Evolutionary conservation across 2,888 invertebrate genomes (phyloP).

Genomic region (Cenopis cana): DNA sequence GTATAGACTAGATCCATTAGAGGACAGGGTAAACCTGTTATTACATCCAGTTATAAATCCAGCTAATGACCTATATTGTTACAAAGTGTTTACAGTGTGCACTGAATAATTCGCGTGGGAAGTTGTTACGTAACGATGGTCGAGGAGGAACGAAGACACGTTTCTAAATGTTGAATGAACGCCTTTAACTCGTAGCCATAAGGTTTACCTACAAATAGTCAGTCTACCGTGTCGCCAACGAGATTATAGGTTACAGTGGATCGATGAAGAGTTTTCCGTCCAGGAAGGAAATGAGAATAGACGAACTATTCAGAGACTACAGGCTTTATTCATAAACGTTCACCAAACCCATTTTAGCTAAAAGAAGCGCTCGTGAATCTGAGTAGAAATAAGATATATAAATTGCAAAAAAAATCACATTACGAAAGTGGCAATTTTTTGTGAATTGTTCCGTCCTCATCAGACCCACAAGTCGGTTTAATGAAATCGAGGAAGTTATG

Average conservation of each 20-base stretch:
- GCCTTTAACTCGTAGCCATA: background rate
- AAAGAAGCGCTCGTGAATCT: no score
- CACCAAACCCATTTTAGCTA: no score
- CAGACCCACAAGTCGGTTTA: no score
- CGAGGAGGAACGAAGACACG: background rate
- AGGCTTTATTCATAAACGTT: no score
- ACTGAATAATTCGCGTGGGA: background rate
- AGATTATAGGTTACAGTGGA: background rate
- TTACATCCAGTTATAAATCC: conserved; percentile 1
- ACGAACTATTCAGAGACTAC: no score
- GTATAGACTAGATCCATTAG: background rate
- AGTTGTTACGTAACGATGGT: background rate
- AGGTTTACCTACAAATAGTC: background rate
- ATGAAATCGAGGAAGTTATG: no score
- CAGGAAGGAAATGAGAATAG: background rate
- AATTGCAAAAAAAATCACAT: no score
- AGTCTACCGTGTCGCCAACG: background rate
- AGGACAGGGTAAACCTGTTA: background rate
- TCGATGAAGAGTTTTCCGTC: conserved; percentile 6
- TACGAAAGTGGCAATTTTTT: no score
- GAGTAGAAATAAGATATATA: no score
- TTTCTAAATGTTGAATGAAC: background rate
- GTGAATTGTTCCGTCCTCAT: no score
- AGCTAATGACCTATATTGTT: background rate
- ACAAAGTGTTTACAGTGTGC: background rate